Evolutionary conservation across 2,888 invertebrate genomes (phyloP), one percentile per base, ranked within the genome.

Genomic region (Drosophila flavopinicola): DNA sequence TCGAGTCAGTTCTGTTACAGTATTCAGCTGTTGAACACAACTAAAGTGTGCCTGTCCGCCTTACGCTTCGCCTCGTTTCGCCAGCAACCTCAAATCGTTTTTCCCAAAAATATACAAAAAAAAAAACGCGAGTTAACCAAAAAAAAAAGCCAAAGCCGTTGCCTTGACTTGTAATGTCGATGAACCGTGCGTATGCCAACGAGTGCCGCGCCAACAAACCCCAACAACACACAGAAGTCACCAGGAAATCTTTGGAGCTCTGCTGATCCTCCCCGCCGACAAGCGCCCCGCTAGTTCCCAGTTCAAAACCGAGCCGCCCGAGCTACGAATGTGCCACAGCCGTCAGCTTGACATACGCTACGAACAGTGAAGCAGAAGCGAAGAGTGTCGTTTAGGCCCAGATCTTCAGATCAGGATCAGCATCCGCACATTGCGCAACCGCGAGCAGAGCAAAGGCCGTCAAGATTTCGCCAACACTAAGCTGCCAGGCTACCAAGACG

Each of bases 11-110:
- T 88, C 85, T 86, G 84, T 87, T 78, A 87, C 90, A 90, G 89
- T 90, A 85, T 86, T 87, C 79, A 80, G 78, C 89, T 89, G 89
- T 89, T 84, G 75, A 88, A 88, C 88, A 89, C 80, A 78, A 87
- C 82, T 79, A 79, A 52, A 72, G 75, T 63, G 64, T 25, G 45
- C 7, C 30, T 30, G 42, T 20, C 20, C 41, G 27, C 27, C 7
- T 20, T 29, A 6, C 24, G 29, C n/a, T n/a, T 25, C 25, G 25
- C 6, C 1, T 38, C 20, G 23, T 11, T 23, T 44, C 30, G 30
- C 11, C 59, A 54, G 47, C 41, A 45, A 37, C 39, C 27, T 44
- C 11, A 25, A 25, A 53, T 53, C 70, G 41, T 53, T 37, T 66
- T 44, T 44, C 32, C 29, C 17, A 53, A 52, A 32, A 49, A 24